These are phyloP conservation scores for Cantharis flavilabris DNA, from an alignment of 2,888 invertebrate genomes.

Conservation along the genomic window DNA sequence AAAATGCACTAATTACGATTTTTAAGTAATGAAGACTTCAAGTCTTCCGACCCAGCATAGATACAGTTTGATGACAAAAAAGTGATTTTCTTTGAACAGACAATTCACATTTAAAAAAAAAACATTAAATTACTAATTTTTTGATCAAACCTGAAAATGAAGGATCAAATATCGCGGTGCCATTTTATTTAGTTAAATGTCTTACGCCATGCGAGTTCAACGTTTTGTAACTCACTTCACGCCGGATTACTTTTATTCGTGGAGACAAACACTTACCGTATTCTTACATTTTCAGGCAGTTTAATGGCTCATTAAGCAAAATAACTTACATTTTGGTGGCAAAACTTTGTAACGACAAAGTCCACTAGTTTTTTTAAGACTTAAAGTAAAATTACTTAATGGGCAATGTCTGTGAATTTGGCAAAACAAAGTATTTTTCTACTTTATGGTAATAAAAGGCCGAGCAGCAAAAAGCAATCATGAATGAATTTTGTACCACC, in stretches of 20 bases:
- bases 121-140: background rate
- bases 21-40: background rate
- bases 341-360: background rate
- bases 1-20: background rate
- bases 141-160: background rate
- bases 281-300: background rate
- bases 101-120: background rate
- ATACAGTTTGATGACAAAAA: too few species aligned
- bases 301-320: background rate
- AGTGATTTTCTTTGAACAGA: too few species aligned
- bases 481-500: background rate
- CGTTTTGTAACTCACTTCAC: background rate
- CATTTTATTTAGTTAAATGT: background rate
- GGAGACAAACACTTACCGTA: background rate
- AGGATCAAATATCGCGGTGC: background rate
- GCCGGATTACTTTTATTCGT: background rate
- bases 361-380: too few species aligned
- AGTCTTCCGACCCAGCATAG: too few species aligned
- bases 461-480: background rate
- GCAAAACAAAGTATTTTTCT: background rate
- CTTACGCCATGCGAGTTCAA: background rate
- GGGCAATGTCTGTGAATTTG: too few species aligned
- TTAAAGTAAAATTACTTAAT: too few species aligned
- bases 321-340: background rate
- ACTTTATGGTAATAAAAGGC: background rate